Conservation (phyloP, 1,140 invertebrate species). For the Eueides isabella region DNA sequence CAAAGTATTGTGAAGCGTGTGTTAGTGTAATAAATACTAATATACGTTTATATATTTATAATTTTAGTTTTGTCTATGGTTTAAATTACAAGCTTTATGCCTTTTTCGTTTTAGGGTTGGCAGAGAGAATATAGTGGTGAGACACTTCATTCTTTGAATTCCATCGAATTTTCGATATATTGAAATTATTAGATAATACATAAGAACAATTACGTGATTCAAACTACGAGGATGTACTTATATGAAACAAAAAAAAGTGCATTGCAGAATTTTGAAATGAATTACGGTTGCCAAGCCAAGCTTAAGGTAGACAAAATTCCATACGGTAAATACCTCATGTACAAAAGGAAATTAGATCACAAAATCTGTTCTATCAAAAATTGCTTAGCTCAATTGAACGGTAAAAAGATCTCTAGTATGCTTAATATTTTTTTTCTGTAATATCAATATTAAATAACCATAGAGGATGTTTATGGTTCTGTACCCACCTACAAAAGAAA, state of each 20-base stretch:
- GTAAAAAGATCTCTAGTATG: neutral
- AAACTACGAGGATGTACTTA: neutral
- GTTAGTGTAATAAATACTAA: too few relatives aligned
- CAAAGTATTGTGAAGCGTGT: too few relatives aligned
- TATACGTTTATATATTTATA: too few relatives aligned
- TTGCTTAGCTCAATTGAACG: neutral
- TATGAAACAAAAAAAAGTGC: neutral
- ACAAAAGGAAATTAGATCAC: neutral
- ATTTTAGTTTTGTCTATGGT: too few relatives aligned
- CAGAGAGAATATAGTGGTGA: neutral
- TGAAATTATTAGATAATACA: neutral
- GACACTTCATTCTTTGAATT: neutral
- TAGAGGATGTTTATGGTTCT: too few relatives aligned
- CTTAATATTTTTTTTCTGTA: too few relatives aligned
- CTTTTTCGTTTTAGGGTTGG: too few relatives aligned
- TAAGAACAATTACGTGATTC: too few relatives aligned
- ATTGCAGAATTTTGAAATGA: neutral
- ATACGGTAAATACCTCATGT: neutral
- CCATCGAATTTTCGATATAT: neutral
- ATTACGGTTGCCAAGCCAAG: neutral
- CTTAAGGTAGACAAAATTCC: conserved; percentile 1
- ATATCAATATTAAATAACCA: too few relatives aligned
- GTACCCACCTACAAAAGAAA: too few relatives aligned
- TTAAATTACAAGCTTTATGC: too few relatives aligned
- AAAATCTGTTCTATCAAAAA: neutral